These are phyloP conservation scores for Mallateleia sp. DNA, from an alignment of 2,888 invertebrate species.

Conservation along the genomic window DNA sequence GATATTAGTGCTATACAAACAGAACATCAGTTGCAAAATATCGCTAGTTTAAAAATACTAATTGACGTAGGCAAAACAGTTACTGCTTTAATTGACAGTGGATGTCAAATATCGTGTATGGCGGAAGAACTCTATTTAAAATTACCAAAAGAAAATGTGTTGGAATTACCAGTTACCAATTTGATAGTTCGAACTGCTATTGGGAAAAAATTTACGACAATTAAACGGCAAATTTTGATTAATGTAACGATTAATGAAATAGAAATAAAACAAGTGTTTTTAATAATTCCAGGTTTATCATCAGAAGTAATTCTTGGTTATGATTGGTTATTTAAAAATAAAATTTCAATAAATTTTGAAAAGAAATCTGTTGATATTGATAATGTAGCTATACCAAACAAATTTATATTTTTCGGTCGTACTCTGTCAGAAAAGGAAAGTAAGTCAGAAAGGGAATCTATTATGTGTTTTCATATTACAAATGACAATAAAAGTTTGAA, in stretches of 20 bases:
- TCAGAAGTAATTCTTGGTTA: conserved; percentile 71
- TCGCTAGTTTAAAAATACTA: conserved; percentile 22
- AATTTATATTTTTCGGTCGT: not conserved
- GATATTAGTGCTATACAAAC: not conserved
- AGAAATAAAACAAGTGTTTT: conserved; percentile 31
- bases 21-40: too few relatives aligned
- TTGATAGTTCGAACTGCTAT: conserved; percentile 46
- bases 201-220: conserved; percentile 39
- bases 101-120: conserved; percentile 61
- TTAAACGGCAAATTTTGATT: conserved; percentile 54
- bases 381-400: not conserved
- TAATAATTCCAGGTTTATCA: conserved; percentile 66
- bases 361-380: not conserved
- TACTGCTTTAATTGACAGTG: conserved; percentile 40
- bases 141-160: conserved; percentile 8
- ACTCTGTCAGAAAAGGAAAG: too few relatives aligned
- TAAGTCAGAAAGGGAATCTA: too few relatives aligned
- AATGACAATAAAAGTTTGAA: conserved; percentile 3
- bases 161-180: conserved; percentile 48
- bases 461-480: not conserved
- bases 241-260: conserved; percentile 34
- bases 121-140: conserved; percentile 46
- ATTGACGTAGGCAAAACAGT: conserved; percentile 20
- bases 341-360: conserved; percentile 52
- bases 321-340: conserved; percentile 69